Conservation (phyloP, 2,888 invertebrate species). For the Julus scanicus region DNA sequence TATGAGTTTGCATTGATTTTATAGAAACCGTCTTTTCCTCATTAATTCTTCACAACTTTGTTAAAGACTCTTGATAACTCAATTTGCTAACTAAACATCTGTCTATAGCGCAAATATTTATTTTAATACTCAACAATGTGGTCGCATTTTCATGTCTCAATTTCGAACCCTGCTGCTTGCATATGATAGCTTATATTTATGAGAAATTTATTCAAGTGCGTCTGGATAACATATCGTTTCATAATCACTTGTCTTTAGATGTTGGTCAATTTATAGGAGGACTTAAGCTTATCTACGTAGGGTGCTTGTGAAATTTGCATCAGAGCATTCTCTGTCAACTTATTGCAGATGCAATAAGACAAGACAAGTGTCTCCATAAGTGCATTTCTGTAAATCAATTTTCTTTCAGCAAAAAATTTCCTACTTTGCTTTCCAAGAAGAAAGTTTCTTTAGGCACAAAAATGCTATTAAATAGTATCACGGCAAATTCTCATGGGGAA, state of each 20-base stretch:
- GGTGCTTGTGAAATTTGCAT: conserved; percentile 2
- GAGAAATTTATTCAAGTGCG: neutral
- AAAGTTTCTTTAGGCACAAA: neutral
- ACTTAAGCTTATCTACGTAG: neutral
- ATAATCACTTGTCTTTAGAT: conserved; percentile 7
- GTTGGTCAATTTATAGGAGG: conserved; percentile 5
- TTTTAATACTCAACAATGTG: neutral
- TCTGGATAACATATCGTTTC: conserved; percentile 5
- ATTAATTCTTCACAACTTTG: too few relatives aligned
- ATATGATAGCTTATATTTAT: neutral
- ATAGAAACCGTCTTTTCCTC: too few relatives aligned
- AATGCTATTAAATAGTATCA: neutral
- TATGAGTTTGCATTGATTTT: too few relatives aligned
- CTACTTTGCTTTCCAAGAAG: neutral
- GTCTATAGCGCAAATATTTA: neutral
- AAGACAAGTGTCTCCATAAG: neutral
- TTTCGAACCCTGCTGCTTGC: neutral
- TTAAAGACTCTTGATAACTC: neutral
- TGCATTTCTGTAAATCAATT: neutral
- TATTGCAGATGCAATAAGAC: neutral
- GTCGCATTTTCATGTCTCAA: neutral
- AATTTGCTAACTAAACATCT: neutral
- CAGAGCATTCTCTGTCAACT: neutral
- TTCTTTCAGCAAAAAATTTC: neutral
- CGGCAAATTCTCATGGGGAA: neutral